Percentiles rank a stretch among this genome's conserved stretches.
These are phyloP conservation scores for Monopis laevigella DNA, from an alignment of 2,888 invertebrate genomes.

Conservation along the genomic window DNA sequence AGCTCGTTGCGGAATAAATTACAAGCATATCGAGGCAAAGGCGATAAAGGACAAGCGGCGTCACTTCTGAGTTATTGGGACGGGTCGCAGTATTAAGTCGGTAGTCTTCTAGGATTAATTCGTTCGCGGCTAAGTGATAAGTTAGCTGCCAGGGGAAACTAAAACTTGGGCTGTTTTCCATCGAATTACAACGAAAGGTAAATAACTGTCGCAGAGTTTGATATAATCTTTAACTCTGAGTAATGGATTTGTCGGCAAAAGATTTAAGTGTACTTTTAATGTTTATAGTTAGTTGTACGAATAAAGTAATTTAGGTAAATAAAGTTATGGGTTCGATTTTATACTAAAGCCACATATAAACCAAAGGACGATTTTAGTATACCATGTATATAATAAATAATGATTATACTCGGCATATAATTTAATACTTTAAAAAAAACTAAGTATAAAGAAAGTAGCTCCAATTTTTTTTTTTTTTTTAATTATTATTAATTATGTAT, in stretches of 20 bases:
- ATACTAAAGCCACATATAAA: no score
- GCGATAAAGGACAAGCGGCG: conserved; percentile 49
- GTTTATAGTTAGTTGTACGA: no score
- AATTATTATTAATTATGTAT: no score
- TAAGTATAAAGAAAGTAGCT: no score
- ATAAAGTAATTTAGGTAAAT: no score
- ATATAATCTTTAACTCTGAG: conserved; percentile 2
- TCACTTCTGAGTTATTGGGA: conserved; percentile 49
- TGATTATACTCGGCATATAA: no score
- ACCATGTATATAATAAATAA: no score
- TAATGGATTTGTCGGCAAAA: conserved; percentile 4
- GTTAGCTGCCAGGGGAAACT: conserved; percentile 36
- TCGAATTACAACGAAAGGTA: conserved; percentile 28
- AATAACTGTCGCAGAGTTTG: conserved; percentile 17
- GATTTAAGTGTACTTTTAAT: no score
- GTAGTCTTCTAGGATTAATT: conserved; percentile 57
- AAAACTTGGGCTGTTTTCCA: conserved; percentile 36
- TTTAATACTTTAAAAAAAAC: no score
- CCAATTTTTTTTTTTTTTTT: no score
- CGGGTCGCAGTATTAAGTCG: conserved; percentile 47
- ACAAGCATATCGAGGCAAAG: conserved; percentile 53
- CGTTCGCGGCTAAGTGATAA: conserved; percentile 56
- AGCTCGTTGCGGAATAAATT: conserved; percentile 61
- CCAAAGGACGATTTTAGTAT: no score
- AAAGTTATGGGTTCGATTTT: no score